Evolutionary conservation across 2,113 vertebrate species (phyloP).

Genomic region (Columba janthina): DNA sequence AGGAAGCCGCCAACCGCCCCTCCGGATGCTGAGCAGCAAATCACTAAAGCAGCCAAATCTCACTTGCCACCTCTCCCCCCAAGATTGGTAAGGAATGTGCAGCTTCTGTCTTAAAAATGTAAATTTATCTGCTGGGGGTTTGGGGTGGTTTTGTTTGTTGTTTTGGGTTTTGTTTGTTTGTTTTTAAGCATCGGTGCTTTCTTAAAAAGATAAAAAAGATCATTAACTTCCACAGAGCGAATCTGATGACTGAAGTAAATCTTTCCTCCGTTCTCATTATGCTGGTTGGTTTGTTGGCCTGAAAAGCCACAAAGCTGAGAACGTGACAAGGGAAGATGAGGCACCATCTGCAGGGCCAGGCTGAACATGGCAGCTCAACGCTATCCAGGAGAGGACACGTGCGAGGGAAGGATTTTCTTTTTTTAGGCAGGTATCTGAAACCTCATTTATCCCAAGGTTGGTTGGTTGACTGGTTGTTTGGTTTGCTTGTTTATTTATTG

Average conservation of each 20-base stretch:
- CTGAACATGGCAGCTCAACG: not conserved
- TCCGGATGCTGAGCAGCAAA: not conserved
- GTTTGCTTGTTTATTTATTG: conserved; percentile 5
- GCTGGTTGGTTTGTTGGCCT: not conserved
- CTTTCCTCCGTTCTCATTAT: not conserved
- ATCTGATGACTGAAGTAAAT: not conserved
- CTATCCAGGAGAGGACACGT: not conserved
- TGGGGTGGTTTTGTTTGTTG: too few species aligned
- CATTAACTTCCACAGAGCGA: not conserved
- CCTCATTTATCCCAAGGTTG: not conserved
- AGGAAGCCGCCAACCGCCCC: fast-evolving
- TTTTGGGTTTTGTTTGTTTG: too few species aligned
- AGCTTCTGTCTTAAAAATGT: not conserved
- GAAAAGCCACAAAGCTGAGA: not conserved
- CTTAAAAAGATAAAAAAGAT: not conserved
- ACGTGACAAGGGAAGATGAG: not conserved
- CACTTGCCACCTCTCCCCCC: too few species aligned
- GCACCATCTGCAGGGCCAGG: not conserved
- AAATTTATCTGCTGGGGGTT: not conserved
- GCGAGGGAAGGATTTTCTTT: not conserved
- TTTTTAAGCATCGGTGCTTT: fast-evolving
- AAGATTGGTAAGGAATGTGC: not conserved
- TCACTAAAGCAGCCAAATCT: not conserved
- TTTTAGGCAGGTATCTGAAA: not conserved
- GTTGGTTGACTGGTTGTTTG: not conserved